Base-by-base conservation (phyloP, 1,140 invertebrate species). In the Drosophila busckii region DNA sequence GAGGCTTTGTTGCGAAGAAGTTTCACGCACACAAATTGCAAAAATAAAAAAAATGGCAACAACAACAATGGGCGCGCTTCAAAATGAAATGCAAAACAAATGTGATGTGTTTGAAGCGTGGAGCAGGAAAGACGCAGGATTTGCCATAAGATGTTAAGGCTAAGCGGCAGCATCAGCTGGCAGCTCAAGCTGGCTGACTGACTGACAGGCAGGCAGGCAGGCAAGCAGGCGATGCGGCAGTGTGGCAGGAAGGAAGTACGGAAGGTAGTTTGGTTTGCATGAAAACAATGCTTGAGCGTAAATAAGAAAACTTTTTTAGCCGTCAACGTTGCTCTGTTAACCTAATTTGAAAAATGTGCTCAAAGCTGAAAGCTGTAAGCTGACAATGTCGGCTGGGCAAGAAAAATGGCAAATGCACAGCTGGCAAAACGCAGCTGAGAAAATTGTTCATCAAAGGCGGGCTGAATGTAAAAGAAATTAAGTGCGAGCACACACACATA, bases 321-420 rank as follows among this genome's bases (percentile, higher is more conserved):
- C 23, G 44, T 56, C 55, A 71, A 38, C 68, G 50, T 29, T 46
- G 48, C 54, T 67, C 69, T 32, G 69, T 38, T 73, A 73, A 73
- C 69, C 69, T 49, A 73, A 73, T 73, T 73, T 73, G 63, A 73
- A 68, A 73, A 73, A 73, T 67, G 69, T 42, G 69, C 69, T 63
- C 48, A 67, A 67, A 73, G 69, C 63, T 66, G 50, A 67, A 67
- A 73, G 53, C 69, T 73, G 69, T n/a, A n/a, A n/a, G n/a, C n/a
- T n/a, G n/a, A n/a, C n/a, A n/a, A n/a, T n/a, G n/a, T n/a, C n/a
- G n/a, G n/a, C n/a, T n/a, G n/a, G n/a, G 37, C 49, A 52, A 19
- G 49, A 37, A 20, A 42, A 54, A 54, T 54, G 40, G n/a, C 25
- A 19, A 54, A 54, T 54, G 42, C 35, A 19, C 50, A 54, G 16